These are phyloP conservation scores for crab-eating macaque (Macaca fascicularis) DNA, from an alignment of 2,113 vertebrate species.

Conservation along the genomic window T2T-MFA8v1.1 NC_088377.1:94652501-94653000, in stretches of 20 bases:
- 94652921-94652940: background rate
- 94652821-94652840: background rate
- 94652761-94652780: too few relatives aligned
- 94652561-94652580: background rate
- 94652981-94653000: background rate
- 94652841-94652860: background rate
- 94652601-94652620: background rate
- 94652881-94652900: background rate
- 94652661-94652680: background rate
- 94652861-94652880: background rate
- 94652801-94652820: background rate
- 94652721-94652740: background rate
- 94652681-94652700: background rate
- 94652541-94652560: background rate
- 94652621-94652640: background rate
- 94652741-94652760: background rate
- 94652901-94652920: background rate
- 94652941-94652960: background rate
- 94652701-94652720: too few relatives aligned
- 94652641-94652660: background rate
- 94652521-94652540: background rate
- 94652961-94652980: background rate
- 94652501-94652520: background rate
- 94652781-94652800: background rate
- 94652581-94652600: background rate